Base-by-base conservation (phyloP, 2,113 vertebrate genomes). In the Phoxinus phoxinus region DNA sequence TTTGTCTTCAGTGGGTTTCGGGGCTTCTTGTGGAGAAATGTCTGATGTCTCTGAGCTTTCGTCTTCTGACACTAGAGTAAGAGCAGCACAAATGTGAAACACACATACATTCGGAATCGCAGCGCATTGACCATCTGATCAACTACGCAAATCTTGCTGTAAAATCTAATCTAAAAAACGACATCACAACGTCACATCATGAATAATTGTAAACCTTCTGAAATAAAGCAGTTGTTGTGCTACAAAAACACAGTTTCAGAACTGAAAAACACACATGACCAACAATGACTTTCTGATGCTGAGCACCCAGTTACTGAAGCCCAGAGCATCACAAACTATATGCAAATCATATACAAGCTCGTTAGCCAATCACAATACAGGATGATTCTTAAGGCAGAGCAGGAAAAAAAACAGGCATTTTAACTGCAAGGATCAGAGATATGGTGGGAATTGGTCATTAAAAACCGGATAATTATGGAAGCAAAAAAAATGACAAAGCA, bases 11-110 rank as follows among this genome's bases (percentile, higher is more conserved):
- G 86, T 89, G 84, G 93, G 92, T 4, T 92, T 93, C 30, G 85
- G 88, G 53, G 92, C 86, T 79, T 93, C 91, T 76, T 92, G 93
- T 41, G 85, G 89, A 69, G 91, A 89, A 15, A 84, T 90, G 65
- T 94, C 94, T 1, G 92, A 84, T 19, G 92, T 87, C 67, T 93
- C 94, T 86, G 93, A 92, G 90, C 73, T 84, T 13, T 93, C 94
- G 88, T 94, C 93, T 92, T 95, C 94, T 83, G 94, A 94, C 86
- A 94, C 94, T 95, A 88, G 23, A 90, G 89, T 6, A 46, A 9
- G 27, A 12, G 53, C 19, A 71, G 21, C 1, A 90, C 82, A 85
- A 86, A 8, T 76, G 10, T 17, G 53, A 41, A 27, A 53, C 56
- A 69, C 9, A 41, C 56, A 12, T 30, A 8, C 37, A 53, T 25